phyloP scores from a whole-genome alignment of 2,888 invertebrate genomes.

The Hofmannophila pseudospretella region DNA sequence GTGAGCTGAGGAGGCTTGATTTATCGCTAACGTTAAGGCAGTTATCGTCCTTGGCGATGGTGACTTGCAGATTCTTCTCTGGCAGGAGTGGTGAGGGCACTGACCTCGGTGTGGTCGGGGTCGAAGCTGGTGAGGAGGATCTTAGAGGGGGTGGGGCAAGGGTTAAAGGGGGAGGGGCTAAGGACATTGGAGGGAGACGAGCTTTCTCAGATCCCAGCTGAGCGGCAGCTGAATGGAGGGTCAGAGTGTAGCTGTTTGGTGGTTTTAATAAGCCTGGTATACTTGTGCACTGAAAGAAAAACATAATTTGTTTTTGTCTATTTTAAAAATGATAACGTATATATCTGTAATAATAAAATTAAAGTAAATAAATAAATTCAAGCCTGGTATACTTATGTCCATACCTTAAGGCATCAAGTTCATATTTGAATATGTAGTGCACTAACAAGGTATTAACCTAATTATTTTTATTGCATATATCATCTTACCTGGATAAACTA shows the following conservation, averaged over 20 bases:
- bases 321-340: too few relatives aligned
- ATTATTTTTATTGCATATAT: too few relatives aligned
- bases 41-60: constrained; percentile 61
- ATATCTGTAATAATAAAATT: too few relatives aligned
- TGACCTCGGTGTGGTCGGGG: constrained; percentile 55
- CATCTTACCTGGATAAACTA: too few relatives aligned
- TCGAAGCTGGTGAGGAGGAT: constrained; percentile 43
- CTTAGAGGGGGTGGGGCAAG: constrained; percentile 48
- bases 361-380: too few relatives aligned
- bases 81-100: constrained; percentile 55
- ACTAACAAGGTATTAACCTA: too few relatives aligned
- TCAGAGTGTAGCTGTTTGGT: constrained; percentile 77
- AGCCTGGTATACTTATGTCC: too few relatives aligned
- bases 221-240: constrained; percentile 61
- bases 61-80: constrained; percentile 63
- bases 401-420: too few relatives aligned
- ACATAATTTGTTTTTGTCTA: background rate
- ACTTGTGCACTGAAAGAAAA: constrained; percentile 70
- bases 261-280: constrained; percentile 83
- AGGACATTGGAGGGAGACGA: constrained; percentile 55
- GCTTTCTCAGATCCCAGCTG: constrained; percentile 64
- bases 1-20: constrained; percentile 66
- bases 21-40: constrained; percentile 64
- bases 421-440: too few relatives aligned
- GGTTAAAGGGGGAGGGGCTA: constrained; percentile 51